Evolutionary conservation across 1,140 invertebrate genomes (phyloP).

Genomic region (Wiebesia pumilae): DNA sequence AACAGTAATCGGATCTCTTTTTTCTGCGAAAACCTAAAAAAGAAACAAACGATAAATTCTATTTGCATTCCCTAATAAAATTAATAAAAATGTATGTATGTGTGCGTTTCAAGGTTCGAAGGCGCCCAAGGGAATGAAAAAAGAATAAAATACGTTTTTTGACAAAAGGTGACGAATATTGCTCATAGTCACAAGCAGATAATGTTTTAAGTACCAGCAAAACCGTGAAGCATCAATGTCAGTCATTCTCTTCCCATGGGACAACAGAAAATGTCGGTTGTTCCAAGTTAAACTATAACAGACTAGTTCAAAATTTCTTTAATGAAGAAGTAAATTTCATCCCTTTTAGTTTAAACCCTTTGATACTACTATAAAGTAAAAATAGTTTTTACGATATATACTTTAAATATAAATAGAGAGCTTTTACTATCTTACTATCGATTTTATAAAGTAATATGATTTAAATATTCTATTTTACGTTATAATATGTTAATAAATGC

Average conservation of each 20-base stretch:
- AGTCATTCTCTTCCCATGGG: slow-evolving; percentile 64
- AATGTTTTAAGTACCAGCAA: slow-evolving; percentile 62
- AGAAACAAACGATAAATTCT: slow-evolving; percentile 9
- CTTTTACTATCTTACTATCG: too few relatives aligned
- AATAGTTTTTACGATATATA: too few relatives aligned
- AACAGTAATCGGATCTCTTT: background rate
- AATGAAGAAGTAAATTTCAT: slow-evolving; percentile 43
- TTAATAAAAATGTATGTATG: slow-evolving; percentile 33
- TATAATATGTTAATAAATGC: too few relatives aligned
- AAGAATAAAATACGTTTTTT: slow-evolving; percentile 6
- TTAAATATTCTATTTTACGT: too few relatives aligned
- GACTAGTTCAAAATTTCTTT: slow-evolving; percentile 70
- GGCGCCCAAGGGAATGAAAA: background rate
- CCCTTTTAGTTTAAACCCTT: too few relatives aligned
- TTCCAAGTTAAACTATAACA: slow-evolving; percentile 61
- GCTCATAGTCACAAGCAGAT: slow-evolving; percentile 60
- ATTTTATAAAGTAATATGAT: too few relatives aligned
- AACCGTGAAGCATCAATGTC: slow-evolving; percentile 56
- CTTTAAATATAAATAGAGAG: too few relatives aligned
- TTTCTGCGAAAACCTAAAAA: too few relatives aligned
- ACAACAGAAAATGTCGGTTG: slow-evolving; percentile 68
- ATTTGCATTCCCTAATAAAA: slow-evolving; percentile 30
- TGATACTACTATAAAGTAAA: too few relatives aligned
- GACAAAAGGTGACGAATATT: slow-evolving; percentile 9
- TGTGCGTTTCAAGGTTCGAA: slow-evolving; percentile 27